Evolutionary conservation across 37 sponge, comb jelly and placozoan genomes (phyloP).

Genomic region (Diacarnus erythraeanus): DNA sequence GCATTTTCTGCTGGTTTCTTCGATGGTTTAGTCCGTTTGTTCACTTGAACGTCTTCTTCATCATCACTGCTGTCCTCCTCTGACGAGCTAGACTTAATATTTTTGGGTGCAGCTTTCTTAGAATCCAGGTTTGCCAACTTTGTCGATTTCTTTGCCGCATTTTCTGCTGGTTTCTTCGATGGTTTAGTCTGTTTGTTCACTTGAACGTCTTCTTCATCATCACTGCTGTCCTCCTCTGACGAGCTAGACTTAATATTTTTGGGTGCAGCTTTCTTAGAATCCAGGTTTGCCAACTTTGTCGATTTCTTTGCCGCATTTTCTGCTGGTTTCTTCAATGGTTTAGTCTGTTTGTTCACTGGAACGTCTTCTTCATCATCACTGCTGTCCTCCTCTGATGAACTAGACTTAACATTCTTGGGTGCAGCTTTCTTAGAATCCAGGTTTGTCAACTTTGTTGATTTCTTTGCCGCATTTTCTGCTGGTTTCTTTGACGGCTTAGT

Average conservation of each 20-base stretch:
- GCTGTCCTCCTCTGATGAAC: background rate
- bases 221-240: background rate
- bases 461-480: background rate
- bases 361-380: background rate
- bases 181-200: background rate
- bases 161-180: background rate
- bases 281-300: background rate
- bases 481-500: background rate
- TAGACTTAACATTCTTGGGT: background rate
- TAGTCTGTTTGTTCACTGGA: background rate
- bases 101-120: background rate
- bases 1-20: no score
- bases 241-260: background rate
- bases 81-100: background rate
- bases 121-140: background rate
- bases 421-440: background rate
- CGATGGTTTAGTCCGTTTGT: background rate
- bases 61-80: background rate
- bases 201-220: background rate
- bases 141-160: background rate
- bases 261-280: background rate
- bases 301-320: background rate
- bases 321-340: background rate
- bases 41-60: background rate
- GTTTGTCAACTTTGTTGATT: background rate